Base-by-base conservation (phyloP, 92 coral and sea anemone species). In the Montipora capitata region DNA sequence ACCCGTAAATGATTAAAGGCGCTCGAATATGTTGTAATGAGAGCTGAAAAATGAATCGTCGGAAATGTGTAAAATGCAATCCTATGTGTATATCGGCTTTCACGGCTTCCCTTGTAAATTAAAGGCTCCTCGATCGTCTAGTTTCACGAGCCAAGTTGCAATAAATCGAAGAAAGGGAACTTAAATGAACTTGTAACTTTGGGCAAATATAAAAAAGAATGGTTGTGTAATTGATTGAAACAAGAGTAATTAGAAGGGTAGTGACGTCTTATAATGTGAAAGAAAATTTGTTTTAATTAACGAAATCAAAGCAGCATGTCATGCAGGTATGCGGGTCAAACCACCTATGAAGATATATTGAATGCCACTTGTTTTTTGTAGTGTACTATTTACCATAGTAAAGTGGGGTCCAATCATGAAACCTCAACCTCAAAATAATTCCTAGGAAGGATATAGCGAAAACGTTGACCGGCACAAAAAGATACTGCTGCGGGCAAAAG, bases 211-310 rank as follows among this genome's bases (percentile, higher is more conserved):
- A 48, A 5, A 54, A 54, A 7, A 45, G 51, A 45, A 11, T 54
- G 13, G 12, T 5, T 2, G 67, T 4, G 15, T 5, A 9, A 15
- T 15, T 10, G 3, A 49, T 12, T 68, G 67, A 54, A 52, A 38
- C 10, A 63, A 40, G 10, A 68, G 10, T 10, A 52, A 68, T 69
- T 16, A 40, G 35, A 4, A 40, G 49, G 15, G 57, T 13, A 69
- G 11, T 68, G 40, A 64, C 18, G 40, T 20, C 3, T 63, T 3
- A 27, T 27, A 68, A 81, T 11, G 13, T 3, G 84, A 52, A 10
- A 39, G 5, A 20, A 68, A 54, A 40, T 81, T 68, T 14, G 49
- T 65, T 13, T 2, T 69, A 81, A 68, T 69, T 81, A 69, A 68
- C 56, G 48, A 64, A 41, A 41, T 40, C 7, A 68, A 41, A 42